Conservation (phyloP, 2,888 invertebrate genomes). For the Acrobasis repandana region DNA sequence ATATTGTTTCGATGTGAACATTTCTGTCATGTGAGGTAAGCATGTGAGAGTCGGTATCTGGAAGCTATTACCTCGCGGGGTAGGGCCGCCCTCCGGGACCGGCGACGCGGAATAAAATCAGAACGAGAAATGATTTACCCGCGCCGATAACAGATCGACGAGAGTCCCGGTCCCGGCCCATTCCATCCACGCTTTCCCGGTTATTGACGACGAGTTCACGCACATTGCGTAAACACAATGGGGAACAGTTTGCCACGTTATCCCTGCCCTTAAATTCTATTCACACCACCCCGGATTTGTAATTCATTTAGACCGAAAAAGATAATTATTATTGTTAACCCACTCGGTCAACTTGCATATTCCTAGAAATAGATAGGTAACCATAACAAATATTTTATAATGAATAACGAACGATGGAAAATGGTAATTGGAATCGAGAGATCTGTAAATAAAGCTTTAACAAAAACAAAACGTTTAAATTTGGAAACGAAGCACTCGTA, state of each 20-base stretch:
- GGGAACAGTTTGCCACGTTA: slow-evolving; percentile 44
- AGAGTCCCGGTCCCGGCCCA: slow-evolving; percentile 43
- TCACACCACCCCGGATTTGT: slow-evolving; percentile 30
- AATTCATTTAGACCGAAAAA: slow-evolving; percentile 28
- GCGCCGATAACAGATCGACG: slow-evolving; percentile 57
- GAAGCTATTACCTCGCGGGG: slow-evolving; percentile 64
- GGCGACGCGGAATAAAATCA: slow-evolving; percentile 70
- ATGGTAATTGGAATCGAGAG: slow-evolving; percentile 41
- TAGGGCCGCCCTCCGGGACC: slow-evolving; percentile 52
- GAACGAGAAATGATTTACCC: slow-evolving; percentile 72
- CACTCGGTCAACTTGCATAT: slow-evolving; percentile 3
- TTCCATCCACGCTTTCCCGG: slow-evolving; percentile 38
- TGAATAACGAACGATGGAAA: neutral
- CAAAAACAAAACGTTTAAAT: slow-evolving; percentile 55
- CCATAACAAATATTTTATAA: slow-evolving; percentile 15
- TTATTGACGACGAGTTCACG: slow-evolving; percentile 59
- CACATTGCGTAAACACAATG: slow-evolving; percentile 60
- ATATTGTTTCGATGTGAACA: slow-evolving; percentile 71
- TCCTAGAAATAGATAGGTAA: slow-evolving; percentile 8
- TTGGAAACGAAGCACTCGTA: slow-evolving; percentile 52
- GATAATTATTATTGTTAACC: slow-evolving; percentile 31
- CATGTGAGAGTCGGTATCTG: slow-evolving; percentile 58
- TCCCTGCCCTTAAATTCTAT: slow-evolving; percentile 47
- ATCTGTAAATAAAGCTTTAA: slow-evolving; percentile 46
- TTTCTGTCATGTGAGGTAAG: slow-evolving; percentile 63